These are phyloP conservation scores for Etheostoma nigrum DNA, from an alignment of 2,797 vertebrate genomes.

Conservation along the genomic window DNA sequence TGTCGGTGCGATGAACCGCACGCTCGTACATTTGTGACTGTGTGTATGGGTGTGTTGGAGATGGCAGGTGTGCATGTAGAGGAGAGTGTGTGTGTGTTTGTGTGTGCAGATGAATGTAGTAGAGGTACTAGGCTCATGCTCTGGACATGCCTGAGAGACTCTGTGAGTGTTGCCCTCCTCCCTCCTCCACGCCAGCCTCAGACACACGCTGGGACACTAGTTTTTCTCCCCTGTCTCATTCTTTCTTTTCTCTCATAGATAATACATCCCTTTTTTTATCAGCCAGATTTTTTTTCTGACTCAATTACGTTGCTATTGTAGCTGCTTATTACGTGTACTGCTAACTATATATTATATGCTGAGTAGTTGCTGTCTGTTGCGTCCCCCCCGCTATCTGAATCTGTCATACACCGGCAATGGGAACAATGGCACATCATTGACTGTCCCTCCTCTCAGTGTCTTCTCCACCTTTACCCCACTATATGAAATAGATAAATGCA, in stretches of 20 bases:
- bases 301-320: conserved; percentile 33
- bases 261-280: conserved; percentile 42
- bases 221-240: conserved; percentile 53
- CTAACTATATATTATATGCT: conserved; percentile 51
- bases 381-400: conserved; percentile 37
- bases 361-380: conserved; percentile 54
- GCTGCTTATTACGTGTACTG: conserved; percentile 21
- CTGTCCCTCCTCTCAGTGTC: conserved; percentile 15
- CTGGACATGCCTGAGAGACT: conserved; percentile 80
- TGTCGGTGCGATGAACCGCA: conserved; percentile 31
- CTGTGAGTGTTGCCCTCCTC: conserved; percentile 78
- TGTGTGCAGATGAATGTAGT: conserved; percentile 46
- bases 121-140: conserved; percentile 75
- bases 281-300: conserved; percentile 30
- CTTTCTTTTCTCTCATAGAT: conserved; percentile 51
- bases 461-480: conserved; percentile 24
- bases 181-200: conserved; percentile 62
- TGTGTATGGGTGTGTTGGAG: not conserved
- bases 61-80: conserved; percentile 16
- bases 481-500: conserved; percentile 76
- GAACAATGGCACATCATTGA: conserved; percentile 8
- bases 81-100: conserved; percentile 30
- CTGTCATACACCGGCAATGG: conserved; percentile 15
- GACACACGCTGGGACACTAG: conserved; percentile 76
- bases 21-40: conserved; percentile 36